Percentiles rank a stretch among this genome's conserved stretches.
Conservation (phyloP, 2,797 vertebrate species). For the Dermochelys coriacea region DNA sequence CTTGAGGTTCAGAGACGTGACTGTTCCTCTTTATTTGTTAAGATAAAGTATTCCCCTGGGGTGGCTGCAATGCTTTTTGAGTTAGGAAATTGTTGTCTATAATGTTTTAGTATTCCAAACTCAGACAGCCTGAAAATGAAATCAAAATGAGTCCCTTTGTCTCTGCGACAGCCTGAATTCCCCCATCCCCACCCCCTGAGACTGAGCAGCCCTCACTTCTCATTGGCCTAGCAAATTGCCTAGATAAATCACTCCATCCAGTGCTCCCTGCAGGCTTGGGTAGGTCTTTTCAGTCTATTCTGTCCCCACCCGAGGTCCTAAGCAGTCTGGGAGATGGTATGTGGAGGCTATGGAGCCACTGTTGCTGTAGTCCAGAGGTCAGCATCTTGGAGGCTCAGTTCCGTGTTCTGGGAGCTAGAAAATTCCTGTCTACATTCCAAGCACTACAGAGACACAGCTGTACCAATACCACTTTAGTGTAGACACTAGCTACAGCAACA, state of each 20-base stretch:
- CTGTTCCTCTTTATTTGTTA: background rate
- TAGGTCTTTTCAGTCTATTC: background rate
- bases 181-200: background rate
- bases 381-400: background rate
- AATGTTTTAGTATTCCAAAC: background rate
- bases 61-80: background rate
- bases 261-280: background rate
- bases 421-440: background rate
- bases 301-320: background rate
- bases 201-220: background rate
- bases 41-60: background rate
- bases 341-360: background rate
- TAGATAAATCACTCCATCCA: background rate
- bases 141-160: background rate
- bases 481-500: background rate
- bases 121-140: background rate
- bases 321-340: background rate
- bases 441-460: background rate
- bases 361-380: background rate
- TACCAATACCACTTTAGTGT: background rate
- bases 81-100: background rate
- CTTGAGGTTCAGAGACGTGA: background rate
- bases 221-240: background rate
- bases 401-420: background rate
- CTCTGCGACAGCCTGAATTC: background rate